A percentile compares a stretch with the other conserved stretches of the same genome.
These are phyloP conservation scores for Limnephilus lunatus DNA, from an alignment of 2,888 invertebrate genomes.

Conservation along the genomic window DNA sequence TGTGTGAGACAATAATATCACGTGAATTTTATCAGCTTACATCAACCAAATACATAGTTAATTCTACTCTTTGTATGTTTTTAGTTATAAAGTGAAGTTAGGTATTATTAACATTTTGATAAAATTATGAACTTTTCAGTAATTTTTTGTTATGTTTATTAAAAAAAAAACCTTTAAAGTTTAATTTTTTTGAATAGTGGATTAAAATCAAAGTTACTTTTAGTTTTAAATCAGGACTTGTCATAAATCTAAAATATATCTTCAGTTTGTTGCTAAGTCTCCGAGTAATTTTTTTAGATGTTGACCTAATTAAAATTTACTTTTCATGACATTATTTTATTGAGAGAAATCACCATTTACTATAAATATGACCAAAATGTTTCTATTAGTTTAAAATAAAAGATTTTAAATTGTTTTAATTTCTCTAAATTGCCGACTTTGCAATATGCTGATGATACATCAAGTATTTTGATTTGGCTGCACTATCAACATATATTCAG, in stretches of 20 bases:
- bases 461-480: not conserved
- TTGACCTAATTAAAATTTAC: not conserved
- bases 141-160: not conserved
- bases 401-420: not conserved
- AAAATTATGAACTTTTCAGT: not conserved
- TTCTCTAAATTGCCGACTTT: not conserved
- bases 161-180: not conserved
- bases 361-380: not conserved
- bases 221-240: not conserved
- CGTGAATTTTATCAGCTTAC: not conserved
- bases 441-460: not conserved
- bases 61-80: not conserved
- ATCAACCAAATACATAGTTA: not conserved
- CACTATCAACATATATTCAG: not conserved
- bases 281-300: not conserved
- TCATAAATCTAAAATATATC: not conserved
- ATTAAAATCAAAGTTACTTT: not conserved
- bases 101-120: not conserved
- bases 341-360: not conserved
- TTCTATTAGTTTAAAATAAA: not conserved
- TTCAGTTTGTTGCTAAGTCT: not conserved
- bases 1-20: not conserved
- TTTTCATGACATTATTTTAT: not conserved
- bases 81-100: not conserved
- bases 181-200: not conserved